Percentiles rank a stretch among this genome's conserved stretches.
phyloP scores from a whole-genome alignment of 2,113 vertebrate genomes.

The Chascanopsetta lugubris region DNA sequence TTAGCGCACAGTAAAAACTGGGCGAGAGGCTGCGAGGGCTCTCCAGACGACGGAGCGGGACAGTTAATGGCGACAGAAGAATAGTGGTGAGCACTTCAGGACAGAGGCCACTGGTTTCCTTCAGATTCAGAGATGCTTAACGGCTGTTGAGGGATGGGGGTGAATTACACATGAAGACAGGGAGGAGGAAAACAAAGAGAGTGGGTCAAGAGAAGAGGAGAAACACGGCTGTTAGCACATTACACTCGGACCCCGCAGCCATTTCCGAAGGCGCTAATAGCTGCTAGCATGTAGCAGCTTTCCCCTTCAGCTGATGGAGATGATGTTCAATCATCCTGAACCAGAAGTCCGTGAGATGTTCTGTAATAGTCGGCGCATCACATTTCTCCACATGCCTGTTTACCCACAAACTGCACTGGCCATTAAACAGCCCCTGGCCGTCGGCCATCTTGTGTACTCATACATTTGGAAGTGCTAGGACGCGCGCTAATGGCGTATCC shows the following conservation, averaged over 20 bases:
- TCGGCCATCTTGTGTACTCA: conserved; percentile 32
- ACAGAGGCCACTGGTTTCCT: background rate
- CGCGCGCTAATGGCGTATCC: conserved; percentile 23
- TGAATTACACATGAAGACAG: too few relatives aligned
- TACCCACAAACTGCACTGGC: conserved; percentile 5
- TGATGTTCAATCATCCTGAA: background rate
- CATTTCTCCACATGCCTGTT: conserved; percentile 18
- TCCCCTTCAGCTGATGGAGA: background rate
- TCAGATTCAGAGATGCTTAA: background rate
- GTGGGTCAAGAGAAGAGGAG: too few relatives aligned
- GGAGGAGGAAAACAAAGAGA: too few relatives aligned
- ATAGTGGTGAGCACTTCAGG: background rate
- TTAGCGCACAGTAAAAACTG: too few relatives aligned
- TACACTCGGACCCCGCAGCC: too few relatives aligned
- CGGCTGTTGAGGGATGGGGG: too few relatives aligned
- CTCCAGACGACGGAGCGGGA: conserved; percentile 1
- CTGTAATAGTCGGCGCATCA: conserved; percentile 4
- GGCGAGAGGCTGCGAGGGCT: background rate
- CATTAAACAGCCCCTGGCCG: conserved; percentile 40
- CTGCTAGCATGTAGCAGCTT: background rate
- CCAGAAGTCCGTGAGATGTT: conserved; percentile 11
- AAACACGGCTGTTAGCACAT: too few relatives aligned
- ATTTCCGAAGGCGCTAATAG: background rate
- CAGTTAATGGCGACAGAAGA: background rate
- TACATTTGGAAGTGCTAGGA: conserved; percentile 20